Evolutionary conservation across 2,113 vertebrate species (phyloP).

Genomic region (Hypocryptadius cinnamomeus): DNA sequence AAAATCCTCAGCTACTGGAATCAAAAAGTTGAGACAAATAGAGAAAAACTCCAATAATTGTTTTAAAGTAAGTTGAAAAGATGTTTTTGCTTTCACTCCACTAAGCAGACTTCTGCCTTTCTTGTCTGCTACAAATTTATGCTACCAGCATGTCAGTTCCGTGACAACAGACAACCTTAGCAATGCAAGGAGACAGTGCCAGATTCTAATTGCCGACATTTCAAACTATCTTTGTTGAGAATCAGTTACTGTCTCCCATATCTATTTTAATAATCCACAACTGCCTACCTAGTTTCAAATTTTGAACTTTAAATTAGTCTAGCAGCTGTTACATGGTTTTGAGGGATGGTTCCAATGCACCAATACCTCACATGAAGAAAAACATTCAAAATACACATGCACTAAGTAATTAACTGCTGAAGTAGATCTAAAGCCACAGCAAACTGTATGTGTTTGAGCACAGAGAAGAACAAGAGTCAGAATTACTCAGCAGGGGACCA

Average conservation of each 20-base stretch:
- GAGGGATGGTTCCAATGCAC: neutral
- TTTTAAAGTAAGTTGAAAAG: neutral
- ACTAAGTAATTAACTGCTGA: neutral
- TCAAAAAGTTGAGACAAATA: neutral
- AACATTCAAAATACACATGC: neutral
- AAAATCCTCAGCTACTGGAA: neutral
- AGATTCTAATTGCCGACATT: neutral
- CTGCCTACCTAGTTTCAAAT: neutral
- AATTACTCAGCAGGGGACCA: neutral
- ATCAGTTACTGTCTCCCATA: neutral
- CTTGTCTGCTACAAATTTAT: neutral
- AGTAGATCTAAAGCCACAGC: neutral
- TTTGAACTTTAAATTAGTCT: neutral
- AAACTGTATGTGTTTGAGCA: neutral
- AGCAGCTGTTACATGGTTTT: neutral
- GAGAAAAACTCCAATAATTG: neutral
- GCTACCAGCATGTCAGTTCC: neutral
- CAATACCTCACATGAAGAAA: accelerated
- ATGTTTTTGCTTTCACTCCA: neutral
- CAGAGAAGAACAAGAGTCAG: neutral
- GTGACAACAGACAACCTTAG: neutral
- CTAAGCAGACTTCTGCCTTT: neutral
- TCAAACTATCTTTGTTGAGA: neutral
- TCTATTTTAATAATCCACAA: neutral
- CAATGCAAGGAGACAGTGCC: neutral